These are phyloP conservation scores for Bedellia somnulentella DNA, from an alignment of 2,888 invertebrate genomes.

Conservation along the genomic window DNA sequence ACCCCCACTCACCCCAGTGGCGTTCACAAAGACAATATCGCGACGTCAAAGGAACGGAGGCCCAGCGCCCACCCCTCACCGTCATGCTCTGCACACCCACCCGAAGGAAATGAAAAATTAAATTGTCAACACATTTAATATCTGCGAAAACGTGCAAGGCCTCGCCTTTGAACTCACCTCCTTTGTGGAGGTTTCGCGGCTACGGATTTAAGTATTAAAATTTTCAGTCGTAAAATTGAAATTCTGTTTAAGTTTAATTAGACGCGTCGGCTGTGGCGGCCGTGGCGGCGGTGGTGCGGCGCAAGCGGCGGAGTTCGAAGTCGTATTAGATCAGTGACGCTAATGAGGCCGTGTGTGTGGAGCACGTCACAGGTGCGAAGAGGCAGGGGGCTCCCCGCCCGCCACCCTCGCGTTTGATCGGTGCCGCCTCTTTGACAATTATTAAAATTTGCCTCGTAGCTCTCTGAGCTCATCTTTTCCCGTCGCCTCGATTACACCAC, in stretches of 20 bases:
- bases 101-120: slow-evolving; percentile 62
- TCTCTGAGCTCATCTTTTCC: slow-evolving; percentile 59
- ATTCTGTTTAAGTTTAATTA: slow-evolving; percentile 58
- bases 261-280: too few species aligned
- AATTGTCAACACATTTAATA: slow-evolving; percentile 64
- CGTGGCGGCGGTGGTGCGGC: too few species aligned
- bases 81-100: slow-evolving; percentile 24
- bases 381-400: slow-evolving; percentile 11
- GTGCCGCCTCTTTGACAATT: slow-evolving; percentile 63
- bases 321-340: slow-evolving; percentile 54
- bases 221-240: slow-evolving; percentile 52
- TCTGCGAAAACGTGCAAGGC: slow-evolving; percentile 60
- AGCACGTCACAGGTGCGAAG: slow-evolving; percentile 42
- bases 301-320: slow-evolving; percentile 41
- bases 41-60: slow-evolving; percentile 57
- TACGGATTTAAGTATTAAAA: slow-evolving; percentile 53
- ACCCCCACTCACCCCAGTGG: slow-evolving; percentile 50
- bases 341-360: slow-evolving; percentile 51
- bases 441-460: slow-evolving; percentile 63
- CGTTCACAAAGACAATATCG: slow-evolving; percentile 61
- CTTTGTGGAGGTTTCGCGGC: slow-evolving; percentile 44
- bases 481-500: slow-evolving; percentile 60
- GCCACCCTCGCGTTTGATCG: slow-evolving; percentile 50
- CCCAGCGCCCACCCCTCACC: slow-evolving; percentile 24
- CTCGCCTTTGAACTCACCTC: slow-evolving; percentile 52